phyloP scores from a whole-genome alignment of 2,113 vertebrate species.

The Panthera tigris region DNA sequence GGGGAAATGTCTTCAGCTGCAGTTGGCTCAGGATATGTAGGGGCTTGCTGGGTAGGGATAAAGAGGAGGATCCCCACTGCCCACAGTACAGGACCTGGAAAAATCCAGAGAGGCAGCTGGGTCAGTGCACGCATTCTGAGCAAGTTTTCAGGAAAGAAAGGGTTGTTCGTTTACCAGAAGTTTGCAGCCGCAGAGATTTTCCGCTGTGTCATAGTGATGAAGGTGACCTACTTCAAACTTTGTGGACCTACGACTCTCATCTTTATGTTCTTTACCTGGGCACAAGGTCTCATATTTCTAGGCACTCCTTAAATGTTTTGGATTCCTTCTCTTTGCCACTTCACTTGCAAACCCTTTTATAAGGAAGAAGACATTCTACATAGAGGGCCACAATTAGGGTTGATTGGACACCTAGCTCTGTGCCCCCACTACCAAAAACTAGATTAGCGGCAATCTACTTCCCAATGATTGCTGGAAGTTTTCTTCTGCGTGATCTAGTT shows the following conservation, averaged over 20 bases:
- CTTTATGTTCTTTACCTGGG: neutral
- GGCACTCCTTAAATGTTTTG: neutral
- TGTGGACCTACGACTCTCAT: neutral
- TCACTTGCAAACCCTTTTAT: neutral
- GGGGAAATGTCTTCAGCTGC: neutral
- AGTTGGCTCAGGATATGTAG: neutral
- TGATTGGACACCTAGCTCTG: neutral
- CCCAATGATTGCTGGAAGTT: neutral
- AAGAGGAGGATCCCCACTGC: neutral
- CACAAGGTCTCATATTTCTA: neutral
- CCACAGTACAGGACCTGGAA: neutral
- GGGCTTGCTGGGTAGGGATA: neutral
- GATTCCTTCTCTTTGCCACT: neutral
- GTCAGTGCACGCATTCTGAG: neutral
- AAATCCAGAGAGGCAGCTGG: neutral
- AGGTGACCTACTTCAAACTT: neutral
- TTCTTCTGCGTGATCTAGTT: neutral
- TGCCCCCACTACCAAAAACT: neutral
- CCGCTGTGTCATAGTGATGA: neutral
- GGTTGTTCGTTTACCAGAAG: neutral
- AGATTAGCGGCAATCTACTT: neutral
- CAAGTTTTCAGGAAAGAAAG: neutral
- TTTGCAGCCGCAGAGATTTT: neutral
- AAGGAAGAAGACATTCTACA: neutral
- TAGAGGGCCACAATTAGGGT: neutral